A percentile compares a stretch with the other conserved stretches of the same genome.
Evolutionary conservation across 2,888 invertebrate genomes (phyloP).

Genomic region (Parnassius apollo): DNA sequence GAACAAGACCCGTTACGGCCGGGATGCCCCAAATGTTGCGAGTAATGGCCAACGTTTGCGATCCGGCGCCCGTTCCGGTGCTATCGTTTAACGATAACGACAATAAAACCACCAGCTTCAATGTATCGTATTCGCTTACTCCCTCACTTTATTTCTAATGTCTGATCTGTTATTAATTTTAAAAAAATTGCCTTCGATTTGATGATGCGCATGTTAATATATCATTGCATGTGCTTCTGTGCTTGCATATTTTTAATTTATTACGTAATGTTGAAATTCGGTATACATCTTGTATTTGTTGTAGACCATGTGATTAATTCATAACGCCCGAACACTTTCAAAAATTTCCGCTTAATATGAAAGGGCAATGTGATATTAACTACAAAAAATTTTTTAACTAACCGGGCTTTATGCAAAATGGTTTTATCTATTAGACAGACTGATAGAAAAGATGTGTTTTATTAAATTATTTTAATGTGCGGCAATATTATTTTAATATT

Average conservation of each 20-base stretch:
- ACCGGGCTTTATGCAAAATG: no score
- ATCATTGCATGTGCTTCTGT: constrained; percentile 34
- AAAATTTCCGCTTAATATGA: no score
- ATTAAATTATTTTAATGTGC: no score
- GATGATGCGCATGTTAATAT: constrained; percentile 41
- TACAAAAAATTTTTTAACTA: no score
- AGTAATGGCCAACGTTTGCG: constrained; percentile 51
- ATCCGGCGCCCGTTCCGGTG: constrained; percentile 46
- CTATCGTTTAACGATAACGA: constrained; percentile 58
- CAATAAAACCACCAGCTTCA: constrained; percentile 51
- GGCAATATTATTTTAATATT: no score
- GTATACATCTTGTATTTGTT: no score
- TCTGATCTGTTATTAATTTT: constrained; percentile 38
- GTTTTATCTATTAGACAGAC: no score
- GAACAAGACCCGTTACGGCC: constrained; percentile 54
- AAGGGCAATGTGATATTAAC: no score
- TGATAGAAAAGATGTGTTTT: no score
- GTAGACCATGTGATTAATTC: no score
- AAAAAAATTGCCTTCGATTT: constrained; percentile 44
- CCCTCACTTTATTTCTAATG: constrained; percentile 41
- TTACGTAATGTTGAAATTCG: no score
- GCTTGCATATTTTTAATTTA: constrained; percentile 33
- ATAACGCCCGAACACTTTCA: no score
- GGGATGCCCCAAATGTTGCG: constrained; percentile 52
- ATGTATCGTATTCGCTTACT: constrained; percentile 51